A percentile compares a stretch with the other conserved stretches of the same genome.
phyloP scores from a whole-genome alignment of 2,797 vertebrate genomes.

The Borostomias antarcticus region DNA sequence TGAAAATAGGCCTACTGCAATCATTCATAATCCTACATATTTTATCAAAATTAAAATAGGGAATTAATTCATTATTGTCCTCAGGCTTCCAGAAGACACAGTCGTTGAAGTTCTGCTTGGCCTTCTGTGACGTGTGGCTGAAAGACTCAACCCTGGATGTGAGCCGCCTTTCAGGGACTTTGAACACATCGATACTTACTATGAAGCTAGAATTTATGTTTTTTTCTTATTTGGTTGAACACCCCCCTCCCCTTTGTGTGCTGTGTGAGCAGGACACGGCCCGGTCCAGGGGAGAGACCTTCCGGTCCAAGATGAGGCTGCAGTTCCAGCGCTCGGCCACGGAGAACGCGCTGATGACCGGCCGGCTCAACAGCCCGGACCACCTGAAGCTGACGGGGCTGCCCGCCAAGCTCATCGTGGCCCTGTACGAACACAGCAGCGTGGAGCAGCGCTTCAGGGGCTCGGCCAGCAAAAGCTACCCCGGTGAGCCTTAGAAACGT shows the following conservation, averaged over 20 bases:
- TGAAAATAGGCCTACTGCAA: too few relatives aligned
- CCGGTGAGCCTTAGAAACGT: conserved; percentile 77
- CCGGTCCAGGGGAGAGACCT: conserved; percentile 73
- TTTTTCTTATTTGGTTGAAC: too few relatives aligned
- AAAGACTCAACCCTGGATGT: conserved; percentile 83
- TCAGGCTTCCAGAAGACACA: conserved; percentile 88
- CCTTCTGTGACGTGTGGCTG: conserved; percentile 86
- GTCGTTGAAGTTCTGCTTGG: conserved; percentile 87
- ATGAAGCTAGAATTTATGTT: too few relatives aligned
- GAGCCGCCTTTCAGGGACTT: too few relatives aligned
- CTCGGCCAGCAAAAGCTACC: conserved; percentile 77
- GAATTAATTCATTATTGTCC: conserved; percentile 10
- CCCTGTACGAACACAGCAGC: conserved; percentile 88
- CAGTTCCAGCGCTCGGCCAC: conserved; percentile 88
- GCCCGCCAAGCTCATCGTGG: conserved; percentile 83
- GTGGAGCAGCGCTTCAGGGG: conserved; percentile 81
- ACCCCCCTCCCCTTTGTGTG: background rate
- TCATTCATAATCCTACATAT: too few relatives aligned
- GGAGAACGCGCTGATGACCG: conserved; percentile 81
- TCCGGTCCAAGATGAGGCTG: conserved; percentile 83
- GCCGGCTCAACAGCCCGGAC: conserved; percentile 78
- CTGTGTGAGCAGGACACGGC: conserved; percentile 63
- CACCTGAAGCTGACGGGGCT: conserved; percentile 79
- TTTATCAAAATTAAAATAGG: too few relatives aligned
- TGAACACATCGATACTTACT: too few relatives aligned